Percentiles rank a stretch among this genome's conserved stretches.
These are phyloP conservation scores for Balaenoptera acutorostrata DNA, from an alignment of 2,113 vertebrate genomes.

Conservation along the genomic window DNA sequence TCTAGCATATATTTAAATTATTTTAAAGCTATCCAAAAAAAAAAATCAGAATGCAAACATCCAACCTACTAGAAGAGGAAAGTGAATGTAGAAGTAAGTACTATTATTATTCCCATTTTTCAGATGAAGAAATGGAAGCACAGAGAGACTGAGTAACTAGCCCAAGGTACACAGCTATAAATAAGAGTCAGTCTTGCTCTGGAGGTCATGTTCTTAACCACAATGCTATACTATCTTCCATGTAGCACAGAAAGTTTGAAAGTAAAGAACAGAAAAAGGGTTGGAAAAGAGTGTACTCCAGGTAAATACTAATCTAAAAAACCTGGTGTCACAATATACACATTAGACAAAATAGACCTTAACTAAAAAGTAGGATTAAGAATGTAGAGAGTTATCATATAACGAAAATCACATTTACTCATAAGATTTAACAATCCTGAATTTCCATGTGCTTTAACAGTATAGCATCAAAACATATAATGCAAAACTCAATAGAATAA, in stretches of 20 bases:
- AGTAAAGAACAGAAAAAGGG: not conserved
- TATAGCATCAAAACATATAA: not conserved
- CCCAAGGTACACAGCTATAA: not conserved
- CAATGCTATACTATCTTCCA: not conserved
- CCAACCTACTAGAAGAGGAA: not conserved
- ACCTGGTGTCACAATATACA: not conserved
- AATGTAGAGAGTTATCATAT: not conserved
- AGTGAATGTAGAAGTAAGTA: not conserved
- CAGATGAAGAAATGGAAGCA: not conserved
- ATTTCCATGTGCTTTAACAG: not conserved
- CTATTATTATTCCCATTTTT: not conserved
- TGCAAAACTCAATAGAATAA: not conserved
- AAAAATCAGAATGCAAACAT: not conserved
- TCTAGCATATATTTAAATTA: not conserved
- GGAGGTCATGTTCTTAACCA: not conserved
- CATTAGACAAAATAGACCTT: not conserved
- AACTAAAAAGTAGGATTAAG: not conserved
- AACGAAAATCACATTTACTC: not conserved
- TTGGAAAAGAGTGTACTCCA: not conserved
- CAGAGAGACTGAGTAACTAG: not conserved
- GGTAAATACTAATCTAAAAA: not conserved
- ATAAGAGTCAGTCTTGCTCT: not conserved
- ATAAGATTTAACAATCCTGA: not conserved
- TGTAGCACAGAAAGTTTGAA: not conserved
- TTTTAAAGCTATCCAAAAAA: not conserved